Base-by-base conservation (phyloP, 1,140 invertebrate species). In the Drosophila mauritiana region DNA sequence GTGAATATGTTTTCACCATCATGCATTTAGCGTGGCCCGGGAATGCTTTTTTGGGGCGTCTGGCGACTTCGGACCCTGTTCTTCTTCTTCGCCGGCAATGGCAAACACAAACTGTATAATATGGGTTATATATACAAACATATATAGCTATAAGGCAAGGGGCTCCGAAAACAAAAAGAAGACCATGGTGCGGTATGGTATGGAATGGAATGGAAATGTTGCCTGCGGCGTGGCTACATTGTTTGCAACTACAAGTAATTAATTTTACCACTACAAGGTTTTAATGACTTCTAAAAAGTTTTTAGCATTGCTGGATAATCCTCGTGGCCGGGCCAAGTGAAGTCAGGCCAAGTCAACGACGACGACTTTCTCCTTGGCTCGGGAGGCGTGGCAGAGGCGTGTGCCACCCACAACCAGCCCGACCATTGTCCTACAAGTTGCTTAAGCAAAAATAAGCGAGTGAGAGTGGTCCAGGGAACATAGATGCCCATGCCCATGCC, bases 241-340 rank as follows among this genome's bases (percentile, higher is more conserved):
- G 90, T 90, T 90, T 86, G 79, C 85, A 91, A 91, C 90, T 91
- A 91, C 90, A 91, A 91, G 90, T 91, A 91, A 91, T 91, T 91
- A 91, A 91, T 91, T 91, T 91, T 90, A 91, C 90, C 90, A 91
- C 90, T 91, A 91, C 90, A 91, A 91, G 90, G 81, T 78, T 91
- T 91, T 91, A 91, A 91, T 91, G 90, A 91, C 90, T 91, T 83
- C 85, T 91, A 90, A 86, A 86, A 91, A 91, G 74, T 89, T 89
- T 91, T 90, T 85, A 90, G 81, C 85, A 82, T 83, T 90, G 78
- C 73, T 90, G 85, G 85, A 90, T 90, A 81, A 90, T 90, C 85
- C 80, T 22, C 20, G 20, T 1, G 85, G 62, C 65, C 73, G 56
- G 67, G 83, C 77, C 57, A 57, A 78, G 61, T 76, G 37, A 36